Evolutionary conservation across 2,888 invertebrate genomes (phyloP), one percentile per base, ranked within the genome.

Genomic region (Stenchaetothrips biformis): DNA sequence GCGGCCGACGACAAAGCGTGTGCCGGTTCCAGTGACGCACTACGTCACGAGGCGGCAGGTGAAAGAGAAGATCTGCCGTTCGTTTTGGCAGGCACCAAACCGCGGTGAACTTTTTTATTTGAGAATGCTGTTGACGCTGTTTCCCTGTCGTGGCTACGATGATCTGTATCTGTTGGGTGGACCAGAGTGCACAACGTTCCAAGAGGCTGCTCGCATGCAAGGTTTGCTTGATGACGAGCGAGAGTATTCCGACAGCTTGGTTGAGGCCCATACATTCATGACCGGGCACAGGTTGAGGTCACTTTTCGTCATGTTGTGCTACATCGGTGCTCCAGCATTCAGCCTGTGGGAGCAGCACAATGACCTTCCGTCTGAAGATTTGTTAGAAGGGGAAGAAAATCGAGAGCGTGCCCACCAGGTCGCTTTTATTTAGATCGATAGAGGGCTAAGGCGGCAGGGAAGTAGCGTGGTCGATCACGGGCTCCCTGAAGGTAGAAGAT

Each of bases 401-500:
- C 53, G 53, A 16, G 53, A 53, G 16, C 53, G 53, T 9, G 53
- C 53, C 13, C 6, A 53, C 53, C 53, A 53, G 13, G 13, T 13
- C 13, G 53, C 53, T 13, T 7, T 53, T 6, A 16, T 53, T 53
- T 7, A 53, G 16, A 53, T 53, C 11, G 53, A 53, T 6, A 9
- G 16, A 13, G 53, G 53, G 13, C 16, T 53, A 2, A 9, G 53
- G 53, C 53, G 53, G 13, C 16, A 9, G 53, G 81, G 80, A 48
- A 67, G 47, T 7, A 53, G 59, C 47, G 16, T 81, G 0, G 27
- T 11, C n/a, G 74, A 80, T 7, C 77, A 78, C 48, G 81, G 82
- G 62, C 79, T 79, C 16, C 81, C 79, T 18, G 78, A n/a, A 16
- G n/a, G 80, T 80, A 18, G 77, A 78, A 4, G 80, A 81, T 27